Evolutionary conservation across 2,113 vertebrate species (phyloP).

Genomic region (Tenebrosternarchus preto): DNA sequence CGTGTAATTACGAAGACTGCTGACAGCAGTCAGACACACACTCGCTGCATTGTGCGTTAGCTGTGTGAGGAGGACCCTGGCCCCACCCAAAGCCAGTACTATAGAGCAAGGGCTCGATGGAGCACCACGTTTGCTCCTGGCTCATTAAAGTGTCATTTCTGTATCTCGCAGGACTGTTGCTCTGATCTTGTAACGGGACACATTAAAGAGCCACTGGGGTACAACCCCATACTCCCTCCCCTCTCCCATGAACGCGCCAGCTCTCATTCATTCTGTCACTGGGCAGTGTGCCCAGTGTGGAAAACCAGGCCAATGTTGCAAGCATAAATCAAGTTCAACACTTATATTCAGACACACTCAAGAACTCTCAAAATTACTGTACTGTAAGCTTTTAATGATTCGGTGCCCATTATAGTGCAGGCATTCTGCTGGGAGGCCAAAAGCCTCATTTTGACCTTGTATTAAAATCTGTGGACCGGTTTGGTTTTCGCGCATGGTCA

Average conservation of each 20-base stretch:
- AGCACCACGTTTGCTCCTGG: constrained; percentile 47
- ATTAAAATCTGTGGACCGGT: not conserved
- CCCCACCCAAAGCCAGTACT: not conserved
- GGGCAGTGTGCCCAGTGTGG: constrained; percentile 64
- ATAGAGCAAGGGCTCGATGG: not conserved
- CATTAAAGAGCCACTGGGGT: constrained; percentile 60
- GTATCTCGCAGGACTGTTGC: constrained; percentile 58
- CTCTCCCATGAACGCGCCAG: constrained; percentile 26
- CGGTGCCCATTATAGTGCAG: constrained; percentile 37
- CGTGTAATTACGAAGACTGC: constrained; percentile 64
- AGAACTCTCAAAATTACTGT: constrained; percentile 40
- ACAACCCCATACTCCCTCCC: constrained; percentile 32
- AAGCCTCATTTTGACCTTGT: not conserved
- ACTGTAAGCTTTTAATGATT: constrained; percentile 40
- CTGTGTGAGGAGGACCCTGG: not conserved
- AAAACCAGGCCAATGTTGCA: constrained; percentile 54
- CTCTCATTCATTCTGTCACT: constrained; percentile 48
- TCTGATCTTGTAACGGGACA: constrained; percentile 62
- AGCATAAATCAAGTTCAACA: constrained; percentile 64
- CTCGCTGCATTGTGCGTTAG: not conserved
- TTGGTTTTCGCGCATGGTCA: not conserved
- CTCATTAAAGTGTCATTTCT: constrained; percentile 63
- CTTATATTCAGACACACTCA: constrained; percentile 51
- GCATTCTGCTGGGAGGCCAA: not conserved
- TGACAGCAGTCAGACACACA: constrained; percentile 55